Evolutionary conservation across 1,140 invertebrate species (phyloP), one percentile per base, ranked within the genome.

Genomic region (Leptopilina clavipes): DNA sequence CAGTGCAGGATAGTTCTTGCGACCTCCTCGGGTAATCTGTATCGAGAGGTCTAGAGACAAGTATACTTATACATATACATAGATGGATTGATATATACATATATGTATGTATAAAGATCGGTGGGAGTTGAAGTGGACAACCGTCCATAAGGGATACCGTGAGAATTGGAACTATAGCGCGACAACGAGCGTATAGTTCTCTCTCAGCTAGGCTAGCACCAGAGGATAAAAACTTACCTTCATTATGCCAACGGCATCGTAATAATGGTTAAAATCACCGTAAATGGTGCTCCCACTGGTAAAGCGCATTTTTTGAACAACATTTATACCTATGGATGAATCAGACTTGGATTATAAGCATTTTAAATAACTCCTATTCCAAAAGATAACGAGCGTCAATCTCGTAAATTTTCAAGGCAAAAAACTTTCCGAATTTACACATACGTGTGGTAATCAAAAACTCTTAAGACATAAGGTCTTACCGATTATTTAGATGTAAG

Each of bases 261-360:
- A 86, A 84, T 86, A 86, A 84, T 86, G 79, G 76, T 80, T 84
- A 83, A 86, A 83, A 83, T 81, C 80, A 73, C 84, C 84, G 83
- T 84, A 86, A 86, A 86, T 86, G 83, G 84, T 52, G 74, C 52
- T 59, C 70, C 44, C 54, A 72, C 76, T 76, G 76, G 72, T 79
- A 76, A 72, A 65, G 25, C 22, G 59, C 59, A 65, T 65, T 65
- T 65, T 37, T 31, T 25, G 12, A 37, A 65, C 59, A 65, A 65
- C 22, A 65, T 65, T 2, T 31, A 65, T 65, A 11, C 59, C 22
- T 65, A 11, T 65, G 12, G 59, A 65, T 65, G 59, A 65, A 65
- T 65, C 59, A 31, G 25, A 65, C 59, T 31, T 65, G 59, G 22
- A 65, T 65, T 65, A 65, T 65, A 31, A 65, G 59, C 59, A 31